Conservation (phyloP, 2,113 vertebrate genomes). For the Urocitellus parryii region DNA sequence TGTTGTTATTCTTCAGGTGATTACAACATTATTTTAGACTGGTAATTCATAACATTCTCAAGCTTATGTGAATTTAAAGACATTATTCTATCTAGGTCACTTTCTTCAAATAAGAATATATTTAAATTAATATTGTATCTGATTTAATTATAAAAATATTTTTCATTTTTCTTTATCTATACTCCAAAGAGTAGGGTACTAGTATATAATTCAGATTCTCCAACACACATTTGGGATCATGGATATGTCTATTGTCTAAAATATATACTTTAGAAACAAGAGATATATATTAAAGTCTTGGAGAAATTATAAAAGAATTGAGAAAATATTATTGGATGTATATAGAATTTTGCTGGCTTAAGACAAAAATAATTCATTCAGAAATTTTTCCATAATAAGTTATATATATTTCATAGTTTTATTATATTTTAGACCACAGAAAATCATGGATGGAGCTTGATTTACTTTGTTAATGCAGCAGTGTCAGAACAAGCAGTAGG, state of each 20-base stretch:
- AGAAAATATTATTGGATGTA: background rate
- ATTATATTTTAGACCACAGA: background rate
- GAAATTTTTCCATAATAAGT: background rate
- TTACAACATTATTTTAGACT: conserved; percentile 61
- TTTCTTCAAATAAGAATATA: conserved; percentile 8
- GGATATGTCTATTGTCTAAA: background rate
- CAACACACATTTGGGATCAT: background rate
- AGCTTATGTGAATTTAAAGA: background rate
- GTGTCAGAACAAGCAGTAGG: background rate
- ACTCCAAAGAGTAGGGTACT: background rate
- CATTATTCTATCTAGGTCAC: background rate
- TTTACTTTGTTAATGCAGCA: background rate
- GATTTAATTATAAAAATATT: background rate
- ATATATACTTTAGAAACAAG: background rate
- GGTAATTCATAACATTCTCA: conserved; percentile 44
- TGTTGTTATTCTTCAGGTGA: conserved; percentile 45
- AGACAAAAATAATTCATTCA: background rate
- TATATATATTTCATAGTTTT: background rate
- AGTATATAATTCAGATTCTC: background rate
- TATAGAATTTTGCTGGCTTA: background rate
- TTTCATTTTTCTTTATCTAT: background rate
- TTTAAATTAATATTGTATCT: background rate
- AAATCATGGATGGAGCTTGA: background rate
- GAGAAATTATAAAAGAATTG: background rate
- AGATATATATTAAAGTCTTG: background rate